Evolutionary conservation across 2,888 invertebrate species (phyloP).

Genomic region (Protonemura montana): DNA sequence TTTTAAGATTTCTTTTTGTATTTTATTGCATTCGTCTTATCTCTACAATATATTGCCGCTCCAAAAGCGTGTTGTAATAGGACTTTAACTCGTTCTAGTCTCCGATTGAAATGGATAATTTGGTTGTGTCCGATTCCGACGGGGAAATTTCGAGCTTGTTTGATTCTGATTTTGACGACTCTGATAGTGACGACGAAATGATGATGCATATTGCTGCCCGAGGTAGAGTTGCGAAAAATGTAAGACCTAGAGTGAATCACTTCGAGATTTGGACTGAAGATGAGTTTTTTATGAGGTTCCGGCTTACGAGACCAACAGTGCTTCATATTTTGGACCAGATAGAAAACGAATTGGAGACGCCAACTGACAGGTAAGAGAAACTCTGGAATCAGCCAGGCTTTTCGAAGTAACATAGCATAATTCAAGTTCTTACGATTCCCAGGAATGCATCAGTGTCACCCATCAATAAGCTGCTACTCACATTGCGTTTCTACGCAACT

Average conservation of each 20-base stretch:
- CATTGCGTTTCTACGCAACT: constrained; percentile 21
- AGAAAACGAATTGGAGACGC: neutral
- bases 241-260: neutral
- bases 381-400: no score
- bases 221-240: neutral
- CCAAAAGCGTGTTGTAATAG: no score
- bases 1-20: no score
- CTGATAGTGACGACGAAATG: no score
- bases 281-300: neutral
- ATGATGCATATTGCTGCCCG: neutral
- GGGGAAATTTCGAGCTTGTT: no score
- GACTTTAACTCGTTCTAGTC: no score
- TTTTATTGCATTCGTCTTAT: no score
- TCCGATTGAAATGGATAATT: no score
- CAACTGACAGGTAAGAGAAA: neutral
- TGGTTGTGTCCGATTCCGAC: no score
- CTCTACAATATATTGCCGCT: no score
- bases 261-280: neutral
- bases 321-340: neutral
- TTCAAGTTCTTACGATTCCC: neutral
- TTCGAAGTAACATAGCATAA: no score
- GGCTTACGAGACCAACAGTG: neutral
- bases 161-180: no score
- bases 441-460: constrained; percentile 10
- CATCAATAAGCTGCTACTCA: neutral